Evolutionary conservation across 2,888 invertebrate genomes (phyloP).

Genomic region (Prosapia bicincta): DNA sequence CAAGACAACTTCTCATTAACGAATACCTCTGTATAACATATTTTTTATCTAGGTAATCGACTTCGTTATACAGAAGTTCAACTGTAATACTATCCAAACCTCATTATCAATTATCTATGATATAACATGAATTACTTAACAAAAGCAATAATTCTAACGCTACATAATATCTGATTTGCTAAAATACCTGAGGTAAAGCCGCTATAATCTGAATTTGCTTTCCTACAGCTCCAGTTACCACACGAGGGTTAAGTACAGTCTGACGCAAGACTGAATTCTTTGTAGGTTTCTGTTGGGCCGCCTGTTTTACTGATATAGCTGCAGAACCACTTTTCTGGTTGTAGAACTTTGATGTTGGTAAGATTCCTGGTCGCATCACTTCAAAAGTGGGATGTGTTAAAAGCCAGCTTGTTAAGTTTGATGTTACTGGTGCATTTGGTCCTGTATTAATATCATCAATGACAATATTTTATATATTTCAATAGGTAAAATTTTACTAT

Average conservation of each 20-base stretch:
- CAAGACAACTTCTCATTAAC: no score
- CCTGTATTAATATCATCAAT: slow-evolving; percentile 48
- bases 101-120: no score
- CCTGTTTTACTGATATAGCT: slow-evolving; percentile 46
- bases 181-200: slow-evolving; percentile 31
- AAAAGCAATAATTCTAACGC: no score
- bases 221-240: not conserved
- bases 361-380: slow-evolving; percentile 60
- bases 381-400: slow-evolving; percentile 85
- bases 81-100: no score
- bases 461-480: not conserved
- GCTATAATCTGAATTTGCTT: slow-evolving; percentile 38
- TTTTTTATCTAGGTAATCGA: no score
- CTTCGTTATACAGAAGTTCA: no score
- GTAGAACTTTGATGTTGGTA: slow-evolving; percentile 35
- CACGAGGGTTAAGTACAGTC: slow-evolving; percentile 20
- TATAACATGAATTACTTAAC: no score
- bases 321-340: slow-evolving; percentile 18
- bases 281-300: slow-evolving; percentile 34
- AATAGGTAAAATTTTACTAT: no score
- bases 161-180: no score
- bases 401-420: slow-evolving; percentile 77
- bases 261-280: slow-evolving; percentile 29
- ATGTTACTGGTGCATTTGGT: slow-evolving; percentile 76
- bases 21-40: no score